Evolutionary conservation across 2,797 vertebrate genomes (phyloP), one percentile per base, ranked within the genome.

Genomic region (Tragopan temminckii): DNA sequence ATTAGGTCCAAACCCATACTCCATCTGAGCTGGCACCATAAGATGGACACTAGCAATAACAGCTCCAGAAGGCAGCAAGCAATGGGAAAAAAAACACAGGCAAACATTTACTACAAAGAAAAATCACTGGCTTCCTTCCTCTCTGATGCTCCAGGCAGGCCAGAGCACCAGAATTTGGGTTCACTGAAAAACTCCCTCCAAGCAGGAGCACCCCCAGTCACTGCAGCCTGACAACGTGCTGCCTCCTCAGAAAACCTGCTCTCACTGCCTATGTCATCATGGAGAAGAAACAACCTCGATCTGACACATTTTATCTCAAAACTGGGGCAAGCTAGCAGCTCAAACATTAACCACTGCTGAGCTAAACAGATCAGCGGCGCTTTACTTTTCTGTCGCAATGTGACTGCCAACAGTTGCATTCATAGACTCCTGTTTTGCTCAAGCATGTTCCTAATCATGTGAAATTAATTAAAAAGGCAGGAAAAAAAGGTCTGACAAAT

Each of bases 91-190:
- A 50, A 48, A 53, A 72, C 21, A 13, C n/a, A 52, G 46, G 48
- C 9, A 63, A 87, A 46, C 5, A 16, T 25, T 31, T 40, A 59
- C 21, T 14, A 48, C 21, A 36, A 29, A n/a, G 43, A 33, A n/a
- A 50, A 53, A 8, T n/a, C 63, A 5, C 8, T 8, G 18, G 5
- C 63, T n/a, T 8, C 24, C 42, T 48, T 24, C 20, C 35, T 14
- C 14, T 33, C 12, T 2, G 8, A n/a, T 0, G 1, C 18, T 3
- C 25, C 8, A 25, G 33, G 38, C 2, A 0, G 35, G 35, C 62
- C 0, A 7, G 25, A 38, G 52, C 68, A 42, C 13, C 38, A 35
- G 19, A 58, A 33, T 16, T 9, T 3, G 0, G 16, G 16, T 38
- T 36, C 62, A 69, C 24, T 19, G 0, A 5, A 29, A 35, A 50